A percentile compares a stretch with the other conserved stretches of the same genome.
phyloP scores from a whole-genome alignment of 1,140 invertebrate genomes.

The Aphelinus certus region DNA sequence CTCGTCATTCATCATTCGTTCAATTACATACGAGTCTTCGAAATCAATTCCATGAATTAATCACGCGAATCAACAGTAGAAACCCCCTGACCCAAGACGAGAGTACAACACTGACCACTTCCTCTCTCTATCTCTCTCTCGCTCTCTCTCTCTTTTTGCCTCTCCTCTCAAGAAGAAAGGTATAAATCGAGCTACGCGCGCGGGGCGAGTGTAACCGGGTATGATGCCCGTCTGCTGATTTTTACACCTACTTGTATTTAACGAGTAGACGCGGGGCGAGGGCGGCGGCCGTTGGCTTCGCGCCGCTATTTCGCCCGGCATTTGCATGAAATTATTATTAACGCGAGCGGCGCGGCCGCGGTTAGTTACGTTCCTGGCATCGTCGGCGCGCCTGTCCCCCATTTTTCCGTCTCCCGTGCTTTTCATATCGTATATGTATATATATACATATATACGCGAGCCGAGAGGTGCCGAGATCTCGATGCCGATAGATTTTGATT shows the following conservation, averaged over 20 bases:
- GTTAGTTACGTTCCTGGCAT: conserved; percentile 52
- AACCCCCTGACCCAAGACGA: too few species aligned
- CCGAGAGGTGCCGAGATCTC: conserved; percentile 9
- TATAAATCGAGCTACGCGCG: too few species aligned
- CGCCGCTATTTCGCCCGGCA: conserved; percentile 40
- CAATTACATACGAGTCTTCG: too few species aligned
- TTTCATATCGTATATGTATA: too few species aligned
- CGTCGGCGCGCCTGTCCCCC: conserved; percentile 33
- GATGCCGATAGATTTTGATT: conserved; percentile 51
- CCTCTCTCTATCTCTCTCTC: conserved; percentile 6
- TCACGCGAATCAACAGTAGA: too few species aligned
- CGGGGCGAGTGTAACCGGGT: too few species aligned
- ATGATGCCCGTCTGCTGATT: conserved; percentile 45
- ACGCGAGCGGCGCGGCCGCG: conserved; percentile 40
- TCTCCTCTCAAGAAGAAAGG: conserved; percentile 26
- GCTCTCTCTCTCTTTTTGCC: conserved; percentile 36
- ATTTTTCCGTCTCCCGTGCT: neutral
- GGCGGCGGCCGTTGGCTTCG: conserved; percentile 35
- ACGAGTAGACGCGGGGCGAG: conserved; percentile 58
- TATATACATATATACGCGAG: too few species aligned
- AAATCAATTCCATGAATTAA: too few species aligned
- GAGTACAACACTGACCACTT: too few species aligned
- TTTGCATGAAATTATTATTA: conserved; percentile 65
- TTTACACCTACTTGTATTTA: conserved; percentile 61
- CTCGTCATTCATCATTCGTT: too few species aligned